Evolutionary conservation across 2,888 invertebrate species (phyloP), one percentile per base, ranked within the genome.

Genomic region (Dyspetes luteomarginatus): DNA sequence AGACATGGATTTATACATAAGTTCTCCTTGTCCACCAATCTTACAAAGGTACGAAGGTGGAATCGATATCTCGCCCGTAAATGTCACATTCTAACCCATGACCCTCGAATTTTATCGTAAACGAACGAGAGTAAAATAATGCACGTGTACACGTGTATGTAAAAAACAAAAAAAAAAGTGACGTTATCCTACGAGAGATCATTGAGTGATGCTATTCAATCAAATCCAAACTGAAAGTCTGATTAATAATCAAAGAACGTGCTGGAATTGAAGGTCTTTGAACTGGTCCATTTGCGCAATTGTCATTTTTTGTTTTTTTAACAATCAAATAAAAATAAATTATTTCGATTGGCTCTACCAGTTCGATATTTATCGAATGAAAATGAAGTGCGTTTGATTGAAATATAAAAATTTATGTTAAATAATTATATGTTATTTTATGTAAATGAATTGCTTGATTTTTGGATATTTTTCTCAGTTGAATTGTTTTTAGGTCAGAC

Each of bases 1-100:
- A 75, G 82, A 76, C 74, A 68, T 56, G 72, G 72, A 82, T 82
- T 78, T 81, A 83, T 75, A 78, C 58, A 72, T 69, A 73, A 60
- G 48, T 43, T 73, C 19, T 7, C 52, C 60, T 55, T 48, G 45
- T 65, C 22, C 52, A 26, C 64, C 28, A 17, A 41, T 55, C 26
- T 30, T 50, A 19, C 17, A 43, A 15, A 50, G n/a, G 15, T 30
- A 55, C 15, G 30, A 12, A 26, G 22, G 7, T 36, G 15, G 9
- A 52, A 64, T 30, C 15, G 22, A 62, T 43, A 22, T 17, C 36
- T 48, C 43, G 30, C 43, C 22, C 58, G 19, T n/a, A 58, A 68
- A 30, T 55, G 17, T 7, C 19, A 58, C 55, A 75, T 79, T 67
- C 74, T 64, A 65, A 19, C n/a, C 28, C 3, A 36, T 55, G 36